Base-by-base conservation (phyloP, 2,797 vertebrate genomes). In the Peromyscus nudipes region DNA sequence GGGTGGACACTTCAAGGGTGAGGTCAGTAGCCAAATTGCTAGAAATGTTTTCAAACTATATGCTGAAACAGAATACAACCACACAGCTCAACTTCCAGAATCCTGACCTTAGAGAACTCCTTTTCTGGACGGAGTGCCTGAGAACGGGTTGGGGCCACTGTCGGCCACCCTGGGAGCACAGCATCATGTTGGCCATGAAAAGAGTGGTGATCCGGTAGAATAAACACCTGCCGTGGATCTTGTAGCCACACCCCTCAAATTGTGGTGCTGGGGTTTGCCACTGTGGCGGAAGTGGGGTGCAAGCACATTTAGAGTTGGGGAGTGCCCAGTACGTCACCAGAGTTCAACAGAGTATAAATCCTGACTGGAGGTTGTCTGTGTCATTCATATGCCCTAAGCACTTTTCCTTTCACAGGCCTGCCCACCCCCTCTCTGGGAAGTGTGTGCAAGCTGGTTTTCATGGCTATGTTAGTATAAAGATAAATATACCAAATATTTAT, bases 241-340 rank as follows among this genome's bases (percentile, higher is more conserved):
- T 0, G 0, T 13, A 1, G 8, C 69, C 3, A 11, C 4, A 0
- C 2, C 71, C 65, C 11, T 13, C 62, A 9, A 4, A 34, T 0
- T 23, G 2, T 1, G 1, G 1, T 14, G 1, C 0, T n/a, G 49
- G 75, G 60, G 4, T 37, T n/a, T 40, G 62, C 40, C 6, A 0
- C 6, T 34, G 1, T 8, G 4, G 46, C 75, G 12, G 84, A 29
- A 37, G 3, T 1, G 10, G 57, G 67, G 49, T n/a, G 17, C 67
- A 4, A 4, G 40, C 71, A 3, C 5, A 4, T 80, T 34, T 4
- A 5, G 77, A 16, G 6, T 0, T 0, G 7, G 23, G 67, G 16
- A 19, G 25, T 14, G 69, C 23, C 23, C 46, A 6, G 80, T 8
- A 46, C 37, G 25, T 14, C 11, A 43, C 57, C 4, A 0, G 75